Conservation (phyloP, 37 sponge, comb jelly and placozoan genomes). For the Theonella swinhoei region DNA sequence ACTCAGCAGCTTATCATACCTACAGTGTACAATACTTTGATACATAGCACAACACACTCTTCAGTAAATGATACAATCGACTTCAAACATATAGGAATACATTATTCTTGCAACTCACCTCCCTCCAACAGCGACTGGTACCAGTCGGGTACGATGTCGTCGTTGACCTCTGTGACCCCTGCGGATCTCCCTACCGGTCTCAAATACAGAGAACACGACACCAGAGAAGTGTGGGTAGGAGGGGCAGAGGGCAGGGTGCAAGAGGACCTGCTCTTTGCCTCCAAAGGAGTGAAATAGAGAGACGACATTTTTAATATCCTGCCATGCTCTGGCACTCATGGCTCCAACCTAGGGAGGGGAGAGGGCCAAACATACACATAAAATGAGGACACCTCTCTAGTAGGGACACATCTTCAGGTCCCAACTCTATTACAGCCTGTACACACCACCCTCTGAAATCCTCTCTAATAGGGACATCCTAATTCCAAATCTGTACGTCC, state of each 20-base stretch:
- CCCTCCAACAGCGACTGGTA: slow-evolving; percentile 68
- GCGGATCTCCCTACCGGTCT: slow-evolving; percentile 1
- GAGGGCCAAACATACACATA: no score
- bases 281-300: slow-evolving; percentile 41
- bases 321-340: slow-evolving; percentile 40
- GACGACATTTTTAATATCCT: slow-evolving; percentile 62
- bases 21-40: slow-evolving; percentile 1
- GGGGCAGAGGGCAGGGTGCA: slow-evolving; percentile 56
- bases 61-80: no score
- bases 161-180: background rate
- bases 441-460: no score
- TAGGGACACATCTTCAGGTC: no score
- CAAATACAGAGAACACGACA: slow-evolving; percentile 65
- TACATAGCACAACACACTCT: background rate
- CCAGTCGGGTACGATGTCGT: slow-evolving; percentile 1
- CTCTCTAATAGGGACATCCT: no score
- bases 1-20: slow-evolving; percentile 24
- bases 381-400: no score
- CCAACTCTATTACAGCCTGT: no score
- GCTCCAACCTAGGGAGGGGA: slow-evolving; percentile 18
- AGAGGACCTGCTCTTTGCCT: slow-evolving; percentile 58
- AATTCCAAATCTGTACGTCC: no score
- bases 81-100: no score
- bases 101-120: slow-evolving; percentile 35
- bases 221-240: slow-evolving; percentile 56